Percentiles rank a stretch among this genome's conserved stretches.
Conservation (phyloP, 2,113 vertebrate genomes). For the Boulengerochromis microlepis region DNA sequence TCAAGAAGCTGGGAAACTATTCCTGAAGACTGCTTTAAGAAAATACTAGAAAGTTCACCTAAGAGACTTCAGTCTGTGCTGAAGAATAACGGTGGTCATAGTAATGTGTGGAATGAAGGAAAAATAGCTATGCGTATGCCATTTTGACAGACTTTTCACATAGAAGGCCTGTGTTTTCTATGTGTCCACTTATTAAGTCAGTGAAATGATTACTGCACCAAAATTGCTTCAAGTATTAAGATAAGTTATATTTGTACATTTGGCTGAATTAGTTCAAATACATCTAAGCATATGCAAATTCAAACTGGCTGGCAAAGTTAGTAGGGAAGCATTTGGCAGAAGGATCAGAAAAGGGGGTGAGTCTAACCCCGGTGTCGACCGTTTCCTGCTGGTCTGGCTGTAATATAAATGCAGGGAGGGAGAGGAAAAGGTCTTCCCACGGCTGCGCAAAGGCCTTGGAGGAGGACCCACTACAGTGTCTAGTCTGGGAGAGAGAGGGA, state of each 20-base stretch:
- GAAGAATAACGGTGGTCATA: neutral
- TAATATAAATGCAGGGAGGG: constrained; percentile 73
- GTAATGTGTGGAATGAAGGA: neutral
- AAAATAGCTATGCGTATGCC: neutral
- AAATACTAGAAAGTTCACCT: neutral
- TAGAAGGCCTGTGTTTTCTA: neutral
- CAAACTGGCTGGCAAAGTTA: constrained; percentile 1
- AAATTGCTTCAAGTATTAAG: neutral
- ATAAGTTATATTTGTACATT: neutral
- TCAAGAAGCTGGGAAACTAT: neutral
- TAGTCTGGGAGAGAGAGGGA: constrained; percentile 66
- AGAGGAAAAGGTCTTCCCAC: constrained; percentile 72
- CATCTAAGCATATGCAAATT: neutral
- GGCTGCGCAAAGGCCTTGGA: constrained; percentile 60
- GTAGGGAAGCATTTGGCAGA: neutral
- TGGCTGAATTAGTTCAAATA: neutral
- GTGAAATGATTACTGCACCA: neutral
- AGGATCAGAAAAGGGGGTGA: neutral
- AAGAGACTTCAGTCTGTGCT: neutral
- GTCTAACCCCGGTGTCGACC: constrained; percentile 64
- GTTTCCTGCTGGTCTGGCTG: constrained; percentile 68
- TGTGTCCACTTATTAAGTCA: neutral
- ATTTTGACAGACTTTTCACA: neutral
- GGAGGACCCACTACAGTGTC: constrained; percentile 73
- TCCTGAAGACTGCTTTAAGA: neutral